These are phyloP conservation scores for Tragulus kanchil DNA, from an alignment of 2,113 vertebrate species.

Conservation along the genomic window DNA sequence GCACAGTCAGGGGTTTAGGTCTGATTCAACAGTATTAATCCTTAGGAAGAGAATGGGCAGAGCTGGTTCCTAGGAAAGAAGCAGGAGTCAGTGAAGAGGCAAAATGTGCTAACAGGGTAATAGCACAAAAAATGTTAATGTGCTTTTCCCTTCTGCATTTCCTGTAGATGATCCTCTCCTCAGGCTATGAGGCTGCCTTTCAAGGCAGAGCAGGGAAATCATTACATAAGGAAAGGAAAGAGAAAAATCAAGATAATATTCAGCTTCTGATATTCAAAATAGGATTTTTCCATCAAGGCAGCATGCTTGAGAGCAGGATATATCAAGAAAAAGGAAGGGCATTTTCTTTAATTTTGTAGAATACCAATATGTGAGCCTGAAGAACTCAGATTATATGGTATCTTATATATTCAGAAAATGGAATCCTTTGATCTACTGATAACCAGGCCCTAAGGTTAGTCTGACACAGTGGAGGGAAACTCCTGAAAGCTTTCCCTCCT, in stretches of 20 bases:
- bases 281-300: conserved; percentile 25
- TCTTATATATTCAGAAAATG: conserved; percentile 35
- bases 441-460: background rate
- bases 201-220: background rate
- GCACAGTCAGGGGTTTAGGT: background rate
- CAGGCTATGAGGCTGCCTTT: background rate
- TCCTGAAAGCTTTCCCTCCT: background rate
- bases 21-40: background rate
- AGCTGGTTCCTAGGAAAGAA: background rate
- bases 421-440: conserved; percentile 18
- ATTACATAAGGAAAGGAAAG: background rate
- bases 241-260: conserved; percentile 31
- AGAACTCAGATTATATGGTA: background rate
- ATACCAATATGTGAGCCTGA: conserved; percentile 23
- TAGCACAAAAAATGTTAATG: background rate
- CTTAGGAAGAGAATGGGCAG: background rate
- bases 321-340: conserved; percentile 40
- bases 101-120: background rate
- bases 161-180: background rate
- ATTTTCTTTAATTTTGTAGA: conserved; percentile 6
- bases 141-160: background rate
- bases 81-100: background rate
- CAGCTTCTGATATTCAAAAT: conserved; percentile 22
- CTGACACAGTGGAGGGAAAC: background rate
- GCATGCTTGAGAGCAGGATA: background rate